phyloP scores from a whole-genome alignment of 2,888 invertebrate genomes.

The Nomada ruficornis region DNA sequence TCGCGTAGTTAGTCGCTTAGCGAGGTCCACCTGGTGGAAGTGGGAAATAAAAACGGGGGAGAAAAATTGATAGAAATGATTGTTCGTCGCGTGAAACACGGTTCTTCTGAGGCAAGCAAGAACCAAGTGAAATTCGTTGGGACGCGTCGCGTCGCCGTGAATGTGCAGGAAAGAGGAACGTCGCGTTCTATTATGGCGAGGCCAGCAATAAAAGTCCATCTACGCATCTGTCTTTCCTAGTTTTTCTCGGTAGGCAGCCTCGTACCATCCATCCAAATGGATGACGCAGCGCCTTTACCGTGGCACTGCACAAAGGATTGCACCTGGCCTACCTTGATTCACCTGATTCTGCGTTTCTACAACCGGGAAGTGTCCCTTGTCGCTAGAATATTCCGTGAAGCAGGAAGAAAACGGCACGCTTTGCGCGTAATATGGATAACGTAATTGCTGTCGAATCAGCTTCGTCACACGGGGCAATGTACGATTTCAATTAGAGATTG shows the following conservation, averaged over 20 bases:
- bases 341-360: constrained; percentile 63
- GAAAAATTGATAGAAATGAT: constrained; percentile 33
- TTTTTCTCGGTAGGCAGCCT: constrained; percentile 59
- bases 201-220: constrained; percentile 56
- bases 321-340: constrained; percentile 63
- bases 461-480: background rate
- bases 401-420: constrained; percentile 22
- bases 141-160: constrained; percentile 10
- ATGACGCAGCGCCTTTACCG: constrained; percentile 70
- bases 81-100: constrained; percentile 17
- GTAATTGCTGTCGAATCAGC: constrained; percentile 35
- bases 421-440: constrained; percentile 12
- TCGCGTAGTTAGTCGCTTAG: background rate
- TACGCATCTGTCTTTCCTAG: constrained; percentile 64
- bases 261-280: constrained; percentile 56
- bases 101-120: constrained; percentile 3
- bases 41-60: no score
- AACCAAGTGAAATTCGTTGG: constrained; percentile 43
- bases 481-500: background rate
- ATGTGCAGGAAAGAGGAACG: constrained; percentile 26
- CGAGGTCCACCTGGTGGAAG: background rate
- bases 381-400: background rate
- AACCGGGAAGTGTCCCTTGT: constrained; percentile 3
- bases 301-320: constrained; percentile 57
- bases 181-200: constrained; percentile 42